Base-by-base conservation (phyloP, 2,113 vertebrate genomes). In the Monopterus albus region DNA sequence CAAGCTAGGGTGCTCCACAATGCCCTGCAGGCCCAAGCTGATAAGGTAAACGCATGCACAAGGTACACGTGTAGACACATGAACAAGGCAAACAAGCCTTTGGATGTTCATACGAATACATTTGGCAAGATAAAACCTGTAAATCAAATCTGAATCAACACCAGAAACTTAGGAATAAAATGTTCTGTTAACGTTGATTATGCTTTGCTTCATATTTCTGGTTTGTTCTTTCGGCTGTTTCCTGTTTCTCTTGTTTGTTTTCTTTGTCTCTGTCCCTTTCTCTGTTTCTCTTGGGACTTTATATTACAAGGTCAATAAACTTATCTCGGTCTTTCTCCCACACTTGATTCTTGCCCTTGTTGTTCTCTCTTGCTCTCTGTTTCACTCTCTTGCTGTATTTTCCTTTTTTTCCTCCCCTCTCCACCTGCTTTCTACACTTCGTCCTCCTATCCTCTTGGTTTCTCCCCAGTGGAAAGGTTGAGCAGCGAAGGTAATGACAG, bases 21-120 rank as follows among this genome's bases (percentile, higher is more conserved):
- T 50, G 72, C 89, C n/a, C 87, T 94, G 75, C 93, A 94, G 85
- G 88, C 92, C 1, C 91, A 93, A 60, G 61, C 78, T 8, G 93
- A 94, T 71, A 93, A 95, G 87, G 94, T 95, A 79, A 62, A 84
- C 8, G 29, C n/a, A 38, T 17, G 21, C 40, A n/a, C 12, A 21
- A 2, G 7, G 1, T 14, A 46, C 21, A 40, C 13, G 46, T 31
- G 43, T 4, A 29, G 10, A 36, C 11, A 36, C 8, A 46, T 58
- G 21, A 46, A 69, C 29, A 55, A 67, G n/a, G 21, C 0, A 25
- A 56, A 28, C 23, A 21, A n/a, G 38, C 39, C 13, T 3, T 36
- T 3, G 17, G 10, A 42, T 31, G 45, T n/a, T 7, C 35, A 59
- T 33, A 11, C 20, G 15, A 15, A 31, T 52, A 45, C 20, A 38